These are phyloP conservation scores for Theocolax elegans DNA, from an alignment of 1,140 invertebrate genomes.

Conservation along the genomic window DNA sequence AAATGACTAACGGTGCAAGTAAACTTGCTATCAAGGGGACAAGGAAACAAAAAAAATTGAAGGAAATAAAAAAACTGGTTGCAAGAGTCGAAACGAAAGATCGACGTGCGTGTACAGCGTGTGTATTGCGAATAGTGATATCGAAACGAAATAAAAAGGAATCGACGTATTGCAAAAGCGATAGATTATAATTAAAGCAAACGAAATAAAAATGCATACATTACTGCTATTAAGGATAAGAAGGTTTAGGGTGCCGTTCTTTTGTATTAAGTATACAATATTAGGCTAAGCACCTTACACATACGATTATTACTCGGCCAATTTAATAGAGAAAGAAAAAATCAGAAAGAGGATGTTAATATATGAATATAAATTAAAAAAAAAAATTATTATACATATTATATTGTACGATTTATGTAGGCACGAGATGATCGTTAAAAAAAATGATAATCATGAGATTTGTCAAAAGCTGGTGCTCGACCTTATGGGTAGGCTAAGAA, in stretches of 20 bases:
- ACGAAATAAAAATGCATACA: neutral
- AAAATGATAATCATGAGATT: no score
- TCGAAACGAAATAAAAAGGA: neutral
- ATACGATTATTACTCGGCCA: conserved; percentile 24
- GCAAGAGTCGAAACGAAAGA: no score
- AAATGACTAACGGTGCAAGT: neutral
- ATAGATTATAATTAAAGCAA: conserved; percentile 3
- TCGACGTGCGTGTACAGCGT: neutral
- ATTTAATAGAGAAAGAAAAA: conserved; percentile 29
- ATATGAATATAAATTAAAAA: conserved; percentile 42
- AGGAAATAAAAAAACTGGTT: no score
- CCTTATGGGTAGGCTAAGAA: conserved; percentile 48
- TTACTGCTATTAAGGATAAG: conserved; percentile 19
- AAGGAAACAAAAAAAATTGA: no score
- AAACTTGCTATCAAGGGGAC: neutral
- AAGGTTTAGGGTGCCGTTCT: conserved; percentile 39
- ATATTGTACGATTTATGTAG: conserved; percentile 31
- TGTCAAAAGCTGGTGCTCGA: conserved; percentile 32
- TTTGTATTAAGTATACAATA: conserved; percentile 43
- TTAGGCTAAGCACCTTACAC: conserved; percentile 40
- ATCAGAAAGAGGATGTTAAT: conserved; percentile 44
- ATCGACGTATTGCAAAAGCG: neutral
- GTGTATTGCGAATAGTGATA: neutral
- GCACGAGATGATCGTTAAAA: conserved; percentile 1
- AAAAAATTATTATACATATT: conserved; percentile 44